Evolutionary conservation across 2,113 vertebrate species (phyloP).

Genomic region (Budorcas taxicolor): DNA sequence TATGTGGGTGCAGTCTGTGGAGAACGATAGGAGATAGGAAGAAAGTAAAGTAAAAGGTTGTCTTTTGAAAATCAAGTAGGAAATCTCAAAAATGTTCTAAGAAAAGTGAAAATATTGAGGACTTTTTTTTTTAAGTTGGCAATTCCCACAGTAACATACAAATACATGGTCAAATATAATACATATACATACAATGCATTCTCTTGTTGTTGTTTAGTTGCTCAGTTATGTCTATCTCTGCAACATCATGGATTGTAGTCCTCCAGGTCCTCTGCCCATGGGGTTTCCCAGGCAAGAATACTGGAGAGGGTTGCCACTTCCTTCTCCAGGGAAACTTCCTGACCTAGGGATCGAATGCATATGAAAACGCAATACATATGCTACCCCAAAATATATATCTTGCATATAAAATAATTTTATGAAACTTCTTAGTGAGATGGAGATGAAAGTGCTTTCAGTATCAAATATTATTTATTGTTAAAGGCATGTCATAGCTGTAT

Average conservation of each 20-base stretch:
- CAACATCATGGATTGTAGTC: neutral
- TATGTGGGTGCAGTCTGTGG: neutral
- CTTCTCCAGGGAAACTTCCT: neutral
- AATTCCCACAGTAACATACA: neutral
- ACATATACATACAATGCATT: neutral
- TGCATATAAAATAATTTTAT: neutral
- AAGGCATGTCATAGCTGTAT: neutral
- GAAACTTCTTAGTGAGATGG: neutral
- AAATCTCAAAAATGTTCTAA: neutral
- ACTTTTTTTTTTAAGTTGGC: neutral
- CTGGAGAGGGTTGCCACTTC: neutral
- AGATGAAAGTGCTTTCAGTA: neutral
- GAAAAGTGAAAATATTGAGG: neutral
- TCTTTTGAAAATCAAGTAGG: neutral
- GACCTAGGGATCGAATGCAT: neutral
- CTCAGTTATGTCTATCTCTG: neutral
- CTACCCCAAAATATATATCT: neutral
- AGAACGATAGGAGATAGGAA: neutral
- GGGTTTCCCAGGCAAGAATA: neutral
- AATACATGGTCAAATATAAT: neutral
- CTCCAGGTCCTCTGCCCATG: neutral
- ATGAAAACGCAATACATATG: neutral
- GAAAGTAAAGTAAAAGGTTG: neutral
- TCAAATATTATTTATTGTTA: neutral
- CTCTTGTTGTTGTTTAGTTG: neutral